phyloP scores from a whole-genome alignment of 2,113 vertebrate species.

The Phaetusa simplex region DNA sequence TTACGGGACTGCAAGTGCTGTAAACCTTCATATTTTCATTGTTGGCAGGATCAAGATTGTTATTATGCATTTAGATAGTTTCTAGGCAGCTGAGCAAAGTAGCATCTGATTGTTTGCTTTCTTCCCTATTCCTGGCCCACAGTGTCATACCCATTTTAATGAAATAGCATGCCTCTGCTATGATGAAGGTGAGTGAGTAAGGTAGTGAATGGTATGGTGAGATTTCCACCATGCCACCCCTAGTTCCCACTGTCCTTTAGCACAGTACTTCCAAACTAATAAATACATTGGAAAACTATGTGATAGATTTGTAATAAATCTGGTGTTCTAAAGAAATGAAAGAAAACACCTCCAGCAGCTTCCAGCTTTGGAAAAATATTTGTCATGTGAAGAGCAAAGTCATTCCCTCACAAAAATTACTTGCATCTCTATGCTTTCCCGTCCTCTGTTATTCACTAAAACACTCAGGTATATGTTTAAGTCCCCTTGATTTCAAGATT shows the following conservation, averaged over 20 bases:
- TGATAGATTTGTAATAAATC: neutral
- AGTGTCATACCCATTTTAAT: neutral
- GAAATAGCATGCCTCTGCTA: neutral
- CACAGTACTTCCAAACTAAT: neutral
- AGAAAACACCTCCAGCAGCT: neutral
- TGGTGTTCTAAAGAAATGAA: neutral
- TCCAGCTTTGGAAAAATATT: neutral
- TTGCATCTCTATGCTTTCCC: neutral
- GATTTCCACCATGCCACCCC: rapidly evolving
- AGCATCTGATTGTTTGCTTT: neutral
- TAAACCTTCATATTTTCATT: neutral
- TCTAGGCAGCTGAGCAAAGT: neutral
- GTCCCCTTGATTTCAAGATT: neutral
- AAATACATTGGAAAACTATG: neutral
- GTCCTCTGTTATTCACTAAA: neutral
- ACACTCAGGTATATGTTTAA: neutral
- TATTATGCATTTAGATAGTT: neutral
- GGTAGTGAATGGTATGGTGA: neutral
- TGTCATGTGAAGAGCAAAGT: neutral
- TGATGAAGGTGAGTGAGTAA: neutral
- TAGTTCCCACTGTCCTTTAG: neutral
- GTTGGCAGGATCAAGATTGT: neutral
- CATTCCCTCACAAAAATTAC: neutral
- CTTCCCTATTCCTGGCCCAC: neutral
- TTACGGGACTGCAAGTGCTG: neutral